phyloP scores from a whole-genome alignment of 2,113 vertebrate genomes.

The Hoplias malabaricus region DNA sequence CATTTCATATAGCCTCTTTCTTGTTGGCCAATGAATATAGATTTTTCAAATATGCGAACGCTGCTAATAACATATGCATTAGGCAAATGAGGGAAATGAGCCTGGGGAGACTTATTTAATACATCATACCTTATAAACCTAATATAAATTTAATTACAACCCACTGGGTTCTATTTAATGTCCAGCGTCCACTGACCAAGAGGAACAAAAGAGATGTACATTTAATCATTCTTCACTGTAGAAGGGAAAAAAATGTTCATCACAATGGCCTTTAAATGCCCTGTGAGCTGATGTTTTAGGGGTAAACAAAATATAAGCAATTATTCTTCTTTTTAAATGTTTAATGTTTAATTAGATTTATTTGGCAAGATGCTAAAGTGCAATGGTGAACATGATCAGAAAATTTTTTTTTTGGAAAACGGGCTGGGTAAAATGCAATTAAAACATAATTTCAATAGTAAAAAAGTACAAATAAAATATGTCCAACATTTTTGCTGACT shows the following conservation, averaged over 20 bases:
- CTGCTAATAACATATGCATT: slow-evolving; percentile 42
- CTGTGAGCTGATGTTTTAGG: too few species aligned
- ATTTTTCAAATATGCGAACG: slow-evolving; percentile 32
- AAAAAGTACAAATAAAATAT: too few species aligned
- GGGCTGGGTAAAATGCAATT: too few species aligned
- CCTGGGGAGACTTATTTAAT: slow-evolving; percentile 34
- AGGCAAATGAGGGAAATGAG: slow-evolving; percentile 42
- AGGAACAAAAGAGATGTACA: background rate
- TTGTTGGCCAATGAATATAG: slow-evolving; percentile 22
- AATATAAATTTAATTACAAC: slow-evolving; percentile 36
- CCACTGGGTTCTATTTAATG: slow-evolving; percentile 28
- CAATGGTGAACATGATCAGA: too few species aligned
- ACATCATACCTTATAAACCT: slow-evolving; percentile 28
- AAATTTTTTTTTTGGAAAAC: too few species aligned
- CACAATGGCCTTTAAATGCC: too few species aligned
- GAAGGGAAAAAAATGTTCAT: too few species aligned
- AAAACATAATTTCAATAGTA: too few species aligned
- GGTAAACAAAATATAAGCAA: too few species aligned
- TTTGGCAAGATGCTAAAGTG: background rate
- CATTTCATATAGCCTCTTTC: background rate
- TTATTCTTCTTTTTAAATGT: too few species aligned
- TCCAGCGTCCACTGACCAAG: slow-evolving; percentile 7
- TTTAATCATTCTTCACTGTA: background rate
- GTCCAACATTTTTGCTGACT: too few species aligned
- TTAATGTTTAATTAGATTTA: background rate